phyloP scores from a whole-genome alignment of 2,888 invertebrate species.

The Rotaria socialis region DNA sequence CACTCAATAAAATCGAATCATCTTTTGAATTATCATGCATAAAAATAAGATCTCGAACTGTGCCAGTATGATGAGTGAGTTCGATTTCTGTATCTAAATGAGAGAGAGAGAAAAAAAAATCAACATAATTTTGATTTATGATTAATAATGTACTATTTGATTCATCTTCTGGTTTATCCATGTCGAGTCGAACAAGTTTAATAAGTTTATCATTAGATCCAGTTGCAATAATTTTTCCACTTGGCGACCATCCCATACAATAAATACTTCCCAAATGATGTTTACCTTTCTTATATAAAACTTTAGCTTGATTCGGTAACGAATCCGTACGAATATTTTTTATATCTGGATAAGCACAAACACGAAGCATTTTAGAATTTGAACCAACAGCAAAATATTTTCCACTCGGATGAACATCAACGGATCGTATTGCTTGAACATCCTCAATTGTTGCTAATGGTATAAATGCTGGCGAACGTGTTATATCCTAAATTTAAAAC shows the following conservation, averaged over 20 bases:
- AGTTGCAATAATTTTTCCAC: constrained; percentile 90
- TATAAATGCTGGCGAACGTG: constrained; percentile 36
- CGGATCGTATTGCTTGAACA: constrained; percentile 90
- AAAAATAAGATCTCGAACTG: constrained; percentile 90
- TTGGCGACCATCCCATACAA: constrained; percentile 90
- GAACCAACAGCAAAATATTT: constrained; percentile 93
- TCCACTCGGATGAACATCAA: constrained; percentile 93
- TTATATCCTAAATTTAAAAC: not conserved
- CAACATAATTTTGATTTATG: too few relatives aligned
- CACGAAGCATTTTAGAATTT: constrained; percentile 77
- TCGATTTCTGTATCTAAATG: constrained; percentile 71
- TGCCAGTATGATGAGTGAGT: constrained; percentile 93
- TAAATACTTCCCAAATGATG: constrained; percentile 97
- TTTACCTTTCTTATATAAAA: constrained; percentile 80
- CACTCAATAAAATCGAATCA: constrained; percentile 84
- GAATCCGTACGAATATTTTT: constrained; percentile 70
- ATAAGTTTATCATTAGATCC: constrained; percentile 98
- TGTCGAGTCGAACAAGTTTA: constrained; percentile 86
- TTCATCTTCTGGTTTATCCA: constrained; percentile 62
- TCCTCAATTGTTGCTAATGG: constrained; percentile 70
- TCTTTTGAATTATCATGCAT: constrained; percentile 72
- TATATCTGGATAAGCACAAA: constrained; percentile 43
- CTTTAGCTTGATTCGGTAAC: constrained; percentile 79
- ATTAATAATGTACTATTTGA: not conserved
- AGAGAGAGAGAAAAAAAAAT: not conserved